Evolutionary conservation across 2,888 invertebrate species (phyloP).

Genomic region (Melanophora roralis): DNA sequence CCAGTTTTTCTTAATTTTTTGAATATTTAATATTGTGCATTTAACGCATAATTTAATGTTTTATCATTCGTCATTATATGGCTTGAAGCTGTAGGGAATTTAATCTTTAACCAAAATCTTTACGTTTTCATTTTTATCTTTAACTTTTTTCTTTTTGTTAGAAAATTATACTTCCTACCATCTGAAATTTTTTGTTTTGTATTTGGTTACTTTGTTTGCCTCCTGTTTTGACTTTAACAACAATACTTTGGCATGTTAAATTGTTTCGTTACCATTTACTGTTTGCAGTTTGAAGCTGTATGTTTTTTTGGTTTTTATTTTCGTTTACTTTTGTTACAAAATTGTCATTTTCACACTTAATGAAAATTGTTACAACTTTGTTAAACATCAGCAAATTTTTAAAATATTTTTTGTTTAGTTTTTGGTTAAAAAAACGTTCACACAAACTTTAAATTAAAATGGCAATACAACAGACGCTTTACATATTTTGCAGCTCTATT

Average conservation of each 20-base stretch:
- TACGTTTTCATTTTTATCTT: background rate
- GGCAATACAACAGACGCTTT: no score
- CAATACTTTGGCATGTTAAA: constrained; percentile 36
- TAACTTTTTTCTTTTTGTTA: background rate
- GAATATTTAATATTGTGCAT: no score
- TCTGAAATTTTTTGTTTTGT: constrained; percentile 9
- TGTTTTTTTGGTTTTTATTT: constrained; percentile 11
- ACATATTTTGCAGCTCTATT: no score
- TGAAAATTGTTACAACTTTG: constrained; percentile 56
- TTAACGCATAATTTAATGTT: no score
- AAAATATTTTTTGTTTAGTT: background rate
- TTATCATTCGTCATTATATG: no score
- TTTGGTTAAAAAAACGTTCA: no score
- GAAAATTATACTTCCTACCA: constrained; percentile 31
- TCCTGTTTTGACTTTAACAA: background rate
- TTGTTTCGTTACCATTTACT: constrained; percentile 33
- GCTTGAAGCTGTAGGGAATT: background rate
- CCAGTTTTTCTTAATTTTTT: no score
- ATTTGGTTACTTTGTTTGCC: background rate
- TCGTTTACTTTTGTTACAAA: constrained; percentile 22
- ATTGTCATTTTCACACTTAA: constrained; percentile 60
- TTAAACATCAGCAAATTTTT: constrained; percentile 30
- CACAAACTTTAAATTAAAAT: no score
- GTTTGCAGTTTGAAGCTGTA: constrained; percentile 18
- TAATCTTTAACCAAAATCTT: background rate